A percentile compares a stretch with the other conserved stretches of the same genome.
Conservation (phyloP, 2,797 vertebrate genomes). For the Sebastes variabilis region DNA sequence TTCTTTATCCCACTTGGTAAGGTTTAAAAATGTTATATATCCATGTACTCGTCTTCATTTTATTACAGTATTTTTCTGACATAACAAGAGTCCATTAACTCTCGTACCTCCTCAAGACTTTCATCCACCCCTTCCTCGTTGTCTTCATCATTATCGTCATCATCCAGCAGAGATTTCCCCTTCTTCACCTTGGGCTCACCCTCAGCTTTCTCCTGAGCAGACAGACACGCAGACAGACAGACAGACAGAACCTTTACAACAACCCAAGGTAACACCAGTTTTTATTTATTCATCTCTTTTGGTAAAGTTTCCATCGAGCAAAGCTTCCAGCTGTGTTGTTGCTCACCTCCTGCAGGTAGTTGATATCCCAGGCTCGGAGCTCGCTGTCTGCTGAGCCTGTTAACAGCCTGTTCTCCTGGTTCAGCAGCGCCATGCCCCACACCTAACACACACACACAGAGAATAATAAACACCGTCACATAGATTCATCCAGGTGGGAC, state of each 20-base stretch:
- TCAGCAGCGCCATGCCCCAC: conserved; percentile 91
- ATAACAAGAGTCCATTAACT: not conserved
- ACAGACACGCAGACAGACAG: not conserved
- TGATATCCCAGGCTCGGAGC: conserved; percentile 92
- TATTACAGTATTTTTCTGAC: not conserved
- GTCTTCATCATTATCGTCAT: conserved; percentile 49
- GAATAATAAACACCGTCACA: not conserved
- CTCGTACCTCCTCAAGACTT: conserved; percentile 79
- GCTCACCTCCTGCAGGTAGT: conserved; percentile 88
- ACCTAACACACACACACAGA: conserved; percentile 80
- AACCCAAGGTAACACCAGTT: not conserved
- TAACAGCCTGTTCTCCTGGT: conserved; percentile 87
- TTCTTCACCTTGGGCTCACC: conserved; percentile 90
- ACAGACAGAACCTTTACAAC: not conserved
- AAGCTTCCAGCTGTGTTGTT: not conserved
- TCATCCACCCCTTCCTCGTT: conserved; percentile 75
- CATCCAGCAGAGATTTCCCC: conserved; percentile 77
- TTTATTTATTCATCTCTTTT: not conserved
- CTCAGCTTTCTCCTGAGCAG: conserved; percentile 80
- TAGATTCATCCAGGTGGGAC: not conserved
- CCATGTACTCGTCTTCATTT: not conserved
- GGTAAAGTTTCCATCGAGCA: too few species aligned
- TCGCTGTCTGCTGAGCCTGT: conserved; percentile 96
- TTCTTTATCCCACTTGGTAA: not conserved
- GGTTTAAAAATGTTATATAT: not conserved